A percentile compares a stretch with the other conserved stretches of the same genome.
Evolutionary conservation across 1,140 invertebrate species (phyloP).

Genomic region (Platyscapa corneri): DNA sequence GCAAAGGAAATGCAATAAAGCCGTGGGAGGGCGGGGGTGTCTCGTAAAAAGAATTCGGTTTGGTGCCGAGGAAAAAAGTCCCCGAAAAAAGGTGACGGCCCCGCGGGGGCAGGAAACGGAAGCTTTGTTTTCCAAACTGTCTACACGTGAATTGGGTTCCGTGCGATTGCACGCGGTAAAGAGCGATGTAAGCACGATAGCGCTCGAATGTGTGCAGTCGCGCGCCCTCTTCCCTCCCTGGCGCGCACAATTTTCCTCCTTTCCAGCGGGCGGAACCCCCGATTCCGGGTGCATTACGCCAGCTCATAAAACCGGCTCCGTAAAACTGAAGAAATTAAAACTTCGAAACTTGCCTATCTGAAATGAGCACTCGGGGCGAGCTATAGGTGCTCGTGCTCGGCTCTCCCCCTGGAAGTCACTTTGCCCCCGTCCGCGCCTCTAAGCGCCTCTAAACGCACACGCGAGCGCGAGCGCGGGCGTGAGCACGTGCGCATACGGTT

Average conservation of each 20-base stretch:
- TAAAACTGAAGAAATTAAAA: constrained; percentile 70
- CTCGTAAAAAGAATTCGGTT: too few species aligned
- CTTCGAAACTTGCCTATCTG: constrained; percentile 65
- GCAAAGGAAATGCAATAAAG: constrained; percentile 46
- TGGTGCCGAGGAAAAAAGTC: constrained; percentile 24
- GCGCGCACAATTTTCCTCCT: background rate
- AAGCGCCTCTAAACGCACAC: too few species aligned
- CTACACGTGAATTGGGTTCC: constrained; percentile 43
- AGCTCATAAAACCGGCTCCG: constrained; percentile 64
- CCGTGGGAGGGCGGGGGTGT: too few species aligned
- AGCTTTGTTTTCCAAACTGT: constrained; percentile 47
- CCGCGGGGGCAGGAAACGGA: background rate
- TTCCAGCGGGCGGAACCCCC: background rate
- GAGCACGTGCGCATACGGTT: background rate
- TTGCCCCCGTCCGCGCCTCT: too few species aligned
- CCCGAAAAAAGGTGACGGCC: background rate
- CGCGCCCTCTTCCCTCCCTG: background rate
- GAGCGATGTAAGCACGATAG: constrained; percentile 57
- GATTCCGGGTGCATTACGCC: constrained; percentile 51
- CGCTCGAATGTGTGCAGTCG: background rate
- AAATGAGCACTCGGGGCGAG: constrained; percentile 63
- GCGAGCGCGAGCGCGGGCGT: background rate
- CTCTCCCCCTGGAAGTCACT: constrained; percentile 15
- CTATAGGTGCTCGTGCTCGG: background rate
- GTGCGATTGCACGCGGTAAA: constrained; percentile 53